A percentile compares a stretch with the other conserved stretches of the same genome.
These are phyloP conservation scores for Thaumetopoea pityocampa DNA, from an alignment of 1,140 invertebrate genomes.

Conservation along the genomic window DNA sequence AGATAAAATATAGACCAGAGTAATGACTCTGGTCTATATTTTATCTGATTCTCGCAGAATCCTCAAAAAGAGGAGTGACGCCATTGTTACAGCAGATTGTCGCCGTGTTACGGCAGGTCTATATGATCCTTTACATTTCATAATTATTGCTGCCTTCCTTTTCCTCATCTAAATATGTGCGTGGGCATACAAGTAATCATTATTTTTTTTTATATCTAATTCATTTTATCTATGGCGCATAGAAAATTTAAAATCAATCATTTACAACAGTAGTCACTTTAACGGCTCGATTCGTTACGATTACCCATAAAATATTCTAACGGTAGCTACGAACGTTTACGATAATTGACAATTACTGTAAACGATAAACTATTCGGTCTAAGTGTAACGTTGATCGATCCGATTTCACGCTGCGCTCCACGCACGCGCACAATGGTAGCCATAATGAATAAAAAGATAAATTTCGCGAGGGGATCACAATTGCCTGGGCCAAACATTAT, in stretches of 20 bases:
- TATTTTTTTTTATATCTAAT: no score
- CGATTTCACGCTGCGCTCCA: conserved; percentile 48
- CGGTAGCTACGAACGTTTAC: conserved; percentile 34
- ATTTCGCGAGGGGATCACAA: conserved; percentile 27
- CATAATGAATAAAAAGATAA: conserved; percentile 53
- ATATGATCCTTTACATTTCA: no score
- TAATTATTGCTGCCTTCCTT: no score
- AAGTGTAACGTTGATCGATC: conserved; percentile 40
- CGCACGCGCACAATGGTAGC: conserved; percentile 45
- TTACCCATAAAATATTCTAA: conserved; percentile 21
- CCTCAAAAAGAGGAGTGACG: no score
- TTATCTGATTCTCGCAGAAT: no score
- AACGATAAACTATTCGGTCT: conserved; percentile 36
- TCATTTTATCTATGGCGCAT: conserved; percentile 2
- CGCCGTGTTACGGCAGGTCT: no score
- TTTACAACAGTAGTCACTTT: conserved; percentile 20
- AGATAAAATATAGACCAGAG: no score
- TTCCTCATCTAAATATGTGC: no score
- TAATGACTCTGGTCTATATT: no score
- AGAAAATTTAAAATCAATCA: conserved; percentile 17
- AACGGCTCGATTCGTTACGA: conserved; percentile 26
- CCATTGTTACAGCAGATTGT: no score
- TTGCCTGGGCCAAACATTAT: conserved; percentile 5
- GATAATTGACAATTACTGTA: conserved; percentile 28
- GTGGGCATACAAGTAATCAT: conserved; percentile 9